Conservation (phyloP, 2,113 vertebrate species). For the Dromiciops gliroides region DNA sequence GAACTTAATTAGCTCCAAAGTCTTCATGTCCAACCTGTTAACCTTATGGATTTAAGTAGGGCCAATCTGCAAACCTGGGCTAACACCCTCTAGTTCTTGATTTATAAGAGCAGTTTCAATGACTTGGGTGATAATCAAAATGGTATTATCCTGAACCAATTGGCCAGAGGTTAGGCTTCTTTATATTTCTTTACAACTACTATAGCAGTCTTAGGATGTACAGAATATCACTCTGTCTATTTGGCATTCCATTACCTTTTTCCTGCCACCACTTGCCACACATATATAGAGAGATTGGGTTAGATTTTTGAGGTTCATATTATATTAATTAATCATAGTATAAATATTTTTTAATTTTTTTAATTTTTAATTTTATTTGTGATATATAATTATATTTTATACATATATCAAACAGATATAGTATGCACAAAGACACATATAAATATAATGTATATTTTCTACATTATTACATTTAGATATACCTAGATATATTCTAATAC, state of each 20-base stretch:
- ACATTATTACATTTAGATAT: no score
- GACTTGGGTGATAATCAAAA: background rate
- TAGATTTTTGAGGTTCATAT: background rate
- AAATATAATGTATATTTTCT: no score
- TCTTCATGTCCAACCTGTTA: background rate
- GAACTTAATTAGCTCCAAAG: background rate
- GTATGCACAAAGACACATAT: no score
- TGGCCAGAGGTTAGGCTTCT: background rate
- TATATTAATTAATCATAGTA: background rate
- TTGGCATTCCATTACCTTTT: background rate
- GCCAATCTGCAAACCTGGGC: background rate
- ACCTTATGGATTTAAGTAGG: background rate
- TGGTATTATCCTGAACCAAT: background rate
- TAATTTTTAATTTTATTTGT: no score
- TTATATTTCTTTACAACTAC: background rate
- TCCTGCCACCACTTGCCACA: background rate
- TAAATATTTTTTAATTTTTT: no score
- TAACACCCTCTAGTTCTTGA: background rate
- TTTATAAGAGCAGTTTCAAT: background rate
- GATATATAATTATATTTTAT: no score
- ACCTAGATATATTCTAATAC: no score
- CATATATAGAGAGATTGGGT: background rate
- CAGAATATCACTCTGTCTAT: background rate
- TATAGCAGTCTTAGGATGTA: background rate
- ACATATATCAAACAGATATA: no score